Conservation (phyloP, 2,888 invertebrate species). For the Sarcophaga variegata region DNA sequence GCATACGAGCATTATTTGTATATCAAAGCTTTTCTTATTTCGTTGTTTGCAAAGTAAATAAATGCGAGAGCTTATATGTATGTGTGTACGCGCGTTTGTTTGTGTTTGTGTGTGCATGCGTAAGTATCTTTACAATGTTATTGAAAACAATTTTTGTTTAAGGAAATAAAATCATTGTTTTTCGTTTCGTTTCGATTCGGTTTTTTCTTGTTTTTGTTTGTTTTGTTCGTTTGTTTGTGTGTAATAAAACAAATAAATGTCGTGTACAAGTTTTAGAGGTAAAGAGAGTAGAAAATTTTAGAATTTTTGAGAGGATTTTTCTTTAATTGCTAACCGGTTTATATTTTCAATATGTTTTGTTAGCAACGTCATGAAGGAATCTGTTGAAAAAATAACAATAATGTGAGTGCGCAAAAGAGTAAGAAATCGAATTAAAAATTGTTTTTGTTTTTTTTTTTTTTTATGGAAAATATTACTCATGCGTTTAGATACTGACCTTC, state of each 20-base stretch:
- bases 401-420: no score
- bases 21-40: no score
- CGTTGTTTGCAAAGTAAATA: no score
- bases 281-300: conserved; percentile 43
- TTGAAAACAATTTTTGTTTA: conserved; percentile 59
- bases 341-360: conserved; percentile 18
- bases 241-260: no score
- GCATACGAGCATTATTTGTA: no score
- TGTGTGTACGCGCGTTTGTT: neutral
- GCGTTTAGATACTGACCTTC: conserved; percentile 47
- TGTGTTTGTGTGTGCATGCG: neutral
- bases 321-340: conserved; percentile 41
- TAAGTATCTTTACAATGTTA: conserved; percentile 30
- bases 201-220: neutral
- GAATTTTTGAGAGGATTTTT: conserved; percentile 44
- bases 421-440: no score
- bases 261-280: neutral
- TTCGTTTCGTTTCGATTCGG: conserved; percentile 13
- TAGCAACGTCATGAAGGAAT: conserved; percentile 22
- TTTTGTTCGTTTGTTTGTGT: no score
- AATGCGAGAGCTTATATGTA: neutral
- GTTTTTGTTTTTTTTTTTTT: neutral
- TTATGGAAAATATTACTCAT: conserved; percentile 28
- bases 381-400: neutral
- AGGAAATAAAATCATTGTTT: conserved; percentile 54